These are phyloP conservation scores for Falcaria lacertinaria DNA, from an alignment of 2,888 invertebrate species.

Conservation along the genomic window DNA sequence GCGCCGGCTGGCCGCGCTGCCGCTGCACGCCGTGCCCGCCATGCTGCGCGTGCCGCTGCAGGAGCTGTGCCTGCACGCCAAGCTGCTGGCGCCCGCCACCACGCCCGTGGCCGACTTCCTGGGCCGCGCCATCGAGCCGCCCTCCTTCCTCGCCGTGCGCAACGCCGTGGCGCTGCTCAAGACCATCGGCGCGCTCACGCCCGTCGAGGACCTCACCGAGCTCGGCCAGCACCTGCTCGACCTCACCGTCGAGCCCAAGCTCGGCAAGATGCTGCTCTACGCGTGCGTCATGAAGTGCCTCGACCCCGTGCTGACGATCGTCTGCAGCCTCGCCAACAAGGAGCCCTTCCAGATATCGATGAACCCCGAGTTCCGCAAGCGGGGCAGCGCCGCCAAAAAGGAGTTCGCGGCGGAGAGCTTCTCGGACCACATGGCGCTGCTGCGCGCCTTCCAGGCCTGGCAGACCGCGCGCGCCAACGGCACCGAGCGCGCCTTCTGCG, in stretches of 20 bases:
- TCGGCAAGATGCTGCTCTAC: constrained; percentile 95
- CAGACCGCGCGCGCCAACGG: constrained; percentile 81
- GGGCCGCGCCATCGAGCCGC: constrained; percentile 91
- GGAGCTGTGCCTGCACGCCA: constrained; percentile 93
- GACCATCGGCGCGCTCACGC: constrained; percentile 91
- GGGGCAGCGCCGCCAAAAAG: constrained; percentile 81
- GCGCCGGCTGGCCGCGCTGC: constrained; percentile 82
- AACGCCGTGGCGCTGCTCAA: constrained; percentile 85
- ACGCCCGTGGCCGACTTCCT: constrained; percentile 91
- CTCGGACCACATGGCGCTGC: constrained; percentile 94
- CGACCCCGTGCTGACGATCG: constrained; percentile 94
- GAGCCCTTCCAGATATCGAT: constrained; percentile 89
- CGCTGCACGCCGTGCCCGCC: constrained; percentile 89
- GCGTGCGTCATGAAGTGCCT: constrained; percentile 94
- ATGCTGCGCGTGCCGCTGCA: constrained; percentile 93
- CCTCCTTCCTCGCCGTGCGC: constrained; percentile 86
- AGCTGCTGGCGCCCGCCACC: constrained; percentile 87
- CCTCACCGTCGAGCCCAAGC: constrained; percentile 93
- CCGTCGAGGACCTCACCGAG: constrained; percentile 91
- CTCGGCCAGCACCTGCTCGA: constrained; percentile 94
- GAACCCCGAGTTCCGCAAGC: constrained; percentile 83
- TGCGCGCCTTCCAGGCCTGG: constrained; percentile 89
- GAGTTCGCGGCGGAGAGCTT: constrained; percentile 86
- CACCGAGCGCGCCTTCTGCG: constrained; percentile 85
- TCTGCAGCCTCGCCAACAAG: constrained; percentile 88